Percentiles rank a stretch among this genome's conserved stretches.
Conservation (phyloP, 2,888 invertebrate species). For the Lapara coniferarum region DNA sequence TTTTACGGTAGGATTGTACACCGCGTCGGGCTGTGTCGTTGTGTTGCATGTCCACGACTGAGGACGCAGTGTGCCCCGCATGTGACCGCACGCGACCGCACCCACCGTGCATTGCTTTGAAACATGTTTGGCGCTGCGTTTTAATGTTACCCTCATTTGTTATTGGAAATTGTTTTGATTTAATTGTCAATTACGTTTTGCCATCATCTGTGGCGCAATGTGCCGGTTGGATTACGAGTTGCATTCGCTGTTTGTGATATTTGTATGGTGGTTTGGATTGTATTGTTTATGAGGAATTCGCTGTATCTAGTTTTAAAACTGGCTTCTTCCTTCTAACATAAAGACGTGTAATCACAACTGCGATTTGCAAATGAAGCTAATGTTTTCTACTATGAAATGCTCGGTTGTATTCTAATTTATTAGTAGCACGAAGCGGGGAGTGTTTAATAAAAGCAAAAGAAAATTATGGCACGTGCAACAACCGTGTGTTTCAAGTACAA, state of each 20-base stretch:
- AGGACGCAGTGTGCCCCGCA: background rate
- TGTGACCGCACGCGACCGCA: background rate
- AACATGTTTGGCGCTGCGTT: background rate
- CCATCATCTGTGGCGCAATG: background rate
- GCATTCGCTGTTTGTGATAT: no score
- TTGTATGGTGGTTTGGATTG: no score
- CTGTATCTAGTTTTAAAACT: no score
- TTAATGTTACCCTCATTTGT: background rate
- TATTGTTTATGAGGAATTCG: no score
- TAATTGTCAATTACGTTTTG: background rate
- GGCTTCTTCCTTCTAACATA: no score
- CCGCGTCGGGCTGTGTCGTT: background rate
- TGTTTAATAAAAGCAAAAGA: conserved; percentile 21
- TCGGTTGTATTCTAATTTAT: background rate
- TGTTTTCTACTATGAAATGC: background rate
- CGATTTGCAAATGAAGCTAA: background rate
- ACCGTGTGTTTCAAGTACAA: conserved; percentile 11
- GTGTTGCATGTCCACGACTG: background rate
- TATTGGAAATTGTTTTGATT: background rate
- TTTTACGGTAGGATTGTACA: conserved; percentile 56
- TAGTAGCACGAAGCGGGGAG: background rate
- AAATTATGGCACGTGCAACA: conserved; percentile 11
- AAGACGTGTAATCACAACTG: no score
- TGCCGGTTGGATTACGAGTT: no score
- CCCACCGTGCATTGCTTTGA: background rate